A percentile compares a stretch with the other conserved stretches of the same genome.
phyloP scores from a whole-genome alignment of 1,140 invertebrate genomes.

The Neodiprion pinetum region DNA sequence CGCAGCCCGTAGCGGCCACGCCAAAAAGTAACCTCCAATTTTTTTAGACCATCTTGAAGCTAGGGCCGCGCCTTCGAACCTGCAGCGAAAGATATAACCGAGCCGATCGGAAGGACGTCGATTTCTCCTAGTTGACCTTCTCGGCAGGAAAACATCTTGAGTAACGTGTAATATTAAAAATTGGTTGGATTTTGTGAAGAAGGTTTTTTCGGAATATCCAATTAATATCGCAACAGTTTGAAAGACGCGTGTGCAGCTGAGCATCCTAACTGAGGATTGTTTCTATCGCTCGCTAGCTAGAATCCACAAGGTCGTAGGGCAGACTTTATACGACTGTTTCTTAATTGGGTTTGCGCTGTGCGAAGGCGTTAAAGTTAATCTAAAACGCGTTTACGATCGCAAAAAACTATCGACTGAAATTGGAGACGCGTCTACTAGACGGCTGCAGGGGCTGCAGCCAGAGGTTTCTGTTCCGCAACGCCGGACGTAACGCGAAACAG shows the following conservation, averaged over 20 bases:
- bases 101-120: background rate
- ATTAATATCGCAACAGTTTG: no score
- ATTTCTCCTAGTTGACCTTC: background rate
- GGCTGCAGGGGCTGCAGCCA: no score
- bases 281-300: conserved; percentile 9
- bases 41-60: background rate
- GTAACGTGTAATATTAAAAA: no score
- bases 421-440: conserved; percentile 46
- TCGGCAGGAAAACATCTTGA: no score
- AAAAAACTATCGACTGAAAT: conserved; percentile 57
- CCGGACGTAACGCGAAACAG: no score
- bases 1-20: background rate
- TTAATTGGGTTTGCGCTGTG: conserved; percentile 47
- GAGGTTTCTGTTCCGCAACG: no score
- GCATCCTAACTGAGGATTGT: background rate
- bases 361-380: conserved; percentile 45
- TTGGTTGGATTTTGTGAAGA: no score
- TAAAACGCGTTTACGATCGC: conserved; percentile 52
- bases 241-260: background rate
- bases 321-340: conserved; percentile 37
- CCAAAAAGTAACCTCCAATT: conserved; percentile 11
- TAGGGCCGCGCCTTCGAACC: background rate
- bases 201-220: no score
- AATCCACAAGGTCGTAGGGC: conserved; percentile 28
- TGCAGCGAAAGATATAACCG: background rate